Evolutionary conservation across 2,888 invertebrate species (phyloP), one percentile per base, ranked within the genome.

Genomic region (Phrixothrix hirtus): DNA sequence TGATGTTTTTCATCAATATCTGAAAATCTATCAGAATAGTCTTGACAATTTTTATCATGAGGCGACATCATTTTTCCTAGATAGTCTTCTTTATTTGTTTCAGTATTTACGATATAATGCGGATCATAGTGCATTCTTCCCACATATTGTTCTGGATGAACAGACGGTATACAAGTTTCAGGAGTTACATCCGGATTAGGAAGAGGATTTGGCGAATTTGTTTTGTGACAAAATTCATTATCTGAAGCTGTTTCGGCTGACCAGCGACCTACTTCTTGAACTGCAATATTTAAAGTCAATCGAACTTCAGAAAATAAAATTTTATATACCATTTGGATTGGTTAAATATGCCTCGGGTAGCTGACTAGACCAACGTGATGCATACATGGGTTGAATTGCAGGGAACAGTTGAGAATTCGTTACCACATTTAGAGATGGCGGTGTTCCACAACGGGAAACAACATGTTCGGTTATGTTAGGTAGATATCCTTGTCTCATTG

Each of bases 241-340:
- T 89, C 90, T 0, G 89, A 88, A 4, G 84, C 87, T 0, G 89
- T 88, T 59, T 88, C 88, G 48, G 87, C 88, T 0, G 89, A 88
- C 90, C 90, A 89, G 25, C 88, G 82, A 11, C 86, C 82, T 1
- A 77, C 71, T 67, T 77, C 77, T 37, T 72, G 68, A 42, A 74
- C 73, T 72, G 51, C 37, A 65, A 62, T 14, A n/a, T 5, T 10
- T 12, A 7, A 17, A 34, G 44, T 11, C 10, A 29, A 29, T 3
- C 5, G 10, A 29, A n/a, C 2, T n/a, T 29, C 10, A 3, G 2
- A 29, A n/a, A n/a, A n/a, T n/a, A n/a, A n/a, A n/a, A n/a, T n/a
- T n/a, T n/a, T n/a, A n/a, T n/a, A n/a, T 68, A 75, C 76, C 78
- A 29, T 78, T 77, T 12, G 80, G 74, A 44, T 78, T 77, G 4